Percentiles rank a stretch among this genome's conserved stretches.
These are phyloP conservation scores for Drosophila dives DNA, from an alignment of 2,888 invertebrate species.

Conservation along the genomic window DNA sequence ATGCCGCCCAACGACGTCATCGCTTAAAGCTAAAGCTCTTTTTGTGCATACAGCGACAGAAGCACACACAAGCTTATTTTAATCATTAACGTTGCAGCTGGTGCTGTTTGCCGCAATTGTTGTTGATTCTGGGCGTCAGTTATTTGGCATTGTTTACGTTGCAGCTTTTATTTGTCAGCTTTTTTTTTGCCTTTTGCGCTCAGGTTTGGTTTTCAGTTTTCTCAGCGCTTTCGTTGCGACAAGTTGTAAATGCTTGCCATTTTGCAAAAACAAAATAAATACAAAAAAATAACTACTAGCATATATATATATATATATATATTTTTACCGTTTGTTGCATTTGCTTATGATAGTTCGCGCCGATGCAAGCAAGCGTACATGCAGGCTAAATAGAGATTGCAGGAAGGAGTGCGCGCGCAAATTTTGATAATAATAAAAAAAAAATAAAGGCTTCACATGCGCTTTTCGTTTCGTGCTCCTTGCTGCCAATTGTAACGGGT, in stretches of 20 bases:
- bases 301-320: not conserved
- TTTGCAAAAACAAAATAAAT: slow-evolving; percentile 13
- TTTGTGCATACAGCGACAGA: slow-evolving; percentile 24
- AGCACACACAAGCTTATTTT: slow-evolving; percentile 51
- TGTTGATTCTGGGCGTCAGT: slow-evolving; percentile 55
- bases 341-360: slow-evolving; percentile 8
- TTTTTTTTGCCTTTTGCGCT: slow-evolving; percentile 61
- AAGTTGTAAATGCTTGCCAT: slow-evolving; percentile 72
- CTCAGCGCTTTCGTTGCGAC: slow-evolving; percentile 83
- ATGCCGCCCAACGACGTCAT: slow-evolving; percentile 72
- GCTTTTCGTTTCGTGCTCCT: slow-evolving; percentile 18
- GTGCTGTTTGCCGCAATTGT: slow-evolving; percentile 50
- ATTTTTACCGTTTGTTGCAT: slow-evolving; percentile 21
- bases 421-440: slow-evolving; percentile 15
- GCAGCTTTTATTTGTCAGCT: slow-evolving; percentile 78
- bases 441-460: slow-evolving; percentile 7
- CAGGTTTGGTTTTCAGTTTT: slow-evolving; percentile 81
- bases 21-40: slow-evolving; percentile 55
- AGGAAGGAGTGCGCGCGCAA: slow-evolving; percentile 39
- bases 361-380: slow-evolving; percentile 11
- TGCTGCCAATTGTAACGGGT: slow-evolving; percentile 39
- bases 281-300: slow-evolving; percentile 8
- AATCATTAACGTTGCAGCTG: slow-evolving; percentile 64
- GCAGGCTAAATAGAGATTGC: slow-evolving; percentile 2
- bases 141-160: slow-evolving; percentile 68